Evolutionary conservation across 2,797 vertebrate genomes (phyloP), one percentile per base, ranked within the genome.

Genomic region (Dallia pectoralis): DNA sequence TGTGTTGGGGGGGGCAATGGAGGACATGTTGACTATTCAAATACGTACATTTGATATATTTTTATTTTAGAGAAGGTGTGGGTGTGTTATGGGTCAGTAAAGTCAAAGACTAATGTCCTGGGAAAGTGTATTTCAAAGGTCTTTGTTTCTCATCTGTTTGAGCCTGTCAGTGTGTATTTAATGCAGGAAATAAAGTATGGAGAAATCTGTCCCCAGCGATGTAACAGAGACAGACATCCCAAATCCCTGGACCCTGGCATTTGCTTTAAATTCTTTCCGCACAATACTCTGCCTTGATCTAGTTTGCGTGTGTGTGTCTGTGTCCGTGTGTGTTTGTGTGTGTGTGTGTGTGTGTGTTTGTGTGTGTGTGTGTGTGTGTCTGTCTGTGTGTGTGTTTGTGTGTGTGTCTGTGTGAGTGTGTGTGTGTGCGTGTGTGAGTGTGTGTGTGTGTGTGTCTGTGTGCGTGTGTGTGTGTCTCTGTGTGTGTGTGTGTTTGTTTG

Each of bases 71-170:
- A 22, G 64, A 87, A 87, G 80, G 75, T 87, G 79, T 83, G 79
- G 76, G 76, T 78, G 71, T 84, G 81, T 87, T 77, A 82, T 64
- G 78, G 83, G 78, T 87, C 85, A 86, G 73, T 75, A 61, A 77
- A 86, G 81, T 87, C 78, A 85, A 82, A 88, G 82, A 29, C 32
- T 69, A 72, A 71, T 75, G 76, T 76, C 74, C 72, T 81, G 77
- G 85, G 84, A 85, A 88, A 85, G 82, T 73, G 78, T 81, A 75
- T 85, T 82, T 85, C 74, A 74, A 76, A 82, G 75, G 82, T 63
- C 29, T 63, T 18, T 63, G 16, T 2, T 19, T 33, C 30, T 63
- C 53, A 56, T 32, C 62, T 63, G 30, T 63, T 29, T 33, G 29
- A 29, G 30, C 32, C 29, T 33, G 11, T 56, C 15, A 4, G 7